Evolutionary conservation across 2,113 vertebrate genomes (phyloP).

Genomic region (Psophia crepitans): DNA sequence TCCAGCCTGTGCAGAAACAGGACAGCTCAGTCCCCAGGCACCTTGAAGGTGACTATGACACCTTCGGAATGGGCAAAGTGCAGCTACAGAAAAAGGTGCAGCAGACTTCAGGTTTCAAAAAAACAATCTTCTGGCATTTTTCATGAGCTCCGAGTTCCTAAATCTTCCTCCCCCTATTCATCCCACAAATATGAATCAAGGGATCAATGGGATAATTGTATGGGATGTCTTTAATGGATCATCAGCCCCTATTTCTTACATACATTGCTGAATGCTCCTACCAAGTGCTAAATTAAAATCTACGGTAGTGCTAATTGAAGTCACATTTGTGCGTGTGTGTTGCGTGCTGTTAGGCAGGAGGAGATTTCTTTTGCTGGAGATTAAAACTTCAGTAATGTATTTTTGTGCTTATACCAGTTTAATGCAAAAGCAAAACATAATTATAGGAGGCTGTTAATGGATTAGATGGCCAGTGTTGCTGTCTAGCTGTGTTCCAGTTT

Average conservation of each 20-base stretch:
- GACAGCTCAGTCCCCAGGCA: not conserved
- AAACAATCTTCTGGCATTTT: not conserved
- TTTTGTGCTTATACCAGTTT: constrained; percentile 43
- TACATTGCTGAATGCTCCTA: constrained; percentile 25
- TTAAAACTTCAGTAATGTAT: constrained; percentile 59
- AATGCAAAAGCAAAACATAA: constrained; percentile 50
- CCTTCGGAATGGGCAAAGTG: not conserved
- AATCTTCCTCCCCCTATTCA: not conserved
- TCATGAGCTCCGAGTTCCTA: not conserved
- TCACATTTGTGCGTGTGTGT: constrained; percentile 10
- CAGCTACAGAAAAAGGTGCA: not conserved
- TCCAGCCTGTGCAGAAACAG: not conserved
- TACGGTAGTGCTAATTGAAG: constrained; percentile 45
- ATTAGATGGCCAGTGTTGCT: constrained; percentile 31
- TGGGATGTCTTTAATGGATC: not conserved
- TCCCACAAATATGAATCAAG: not conserved
- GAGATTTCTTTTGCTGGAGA: constrained; percentile 46
- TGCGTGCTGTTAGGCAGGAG: constrained; percentile 34
- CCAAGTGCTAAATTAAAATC: constrained; percentile 63
- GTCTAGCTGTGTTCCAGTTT: constrained; percentile 40
- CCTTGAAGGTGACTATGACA: not conserved
- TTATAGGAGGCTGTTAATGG: constrained; percentile 51
- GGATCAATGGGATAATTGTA: not conserved
- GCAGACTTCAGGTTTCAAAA: not conserved
- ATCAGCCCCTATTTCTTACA: not conserved